phyloP scores from a whole-genome alignment of 2,888 invertebrate genomes.

The Dryococelus australis region DNA sequence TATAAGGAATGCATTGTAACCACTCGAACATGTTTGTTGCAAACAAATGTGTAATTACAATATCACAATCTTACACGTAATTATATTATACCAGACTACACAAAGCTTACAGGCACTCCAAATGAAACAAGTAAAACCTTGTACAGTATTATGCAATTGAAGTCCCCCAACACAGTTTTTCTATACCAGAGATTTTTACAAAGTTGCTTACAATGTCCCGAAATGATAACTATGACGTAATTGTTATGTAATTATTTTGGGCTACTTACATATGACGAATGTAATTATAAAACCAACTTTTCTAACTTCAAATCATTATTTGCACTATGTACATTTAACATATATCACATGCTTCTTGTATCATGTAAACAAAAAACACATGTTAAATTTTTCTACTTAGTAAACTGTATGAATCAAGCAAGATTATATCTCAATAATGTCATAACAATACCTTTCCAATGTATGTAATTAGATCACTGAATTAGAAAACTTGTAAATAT shows the following conservation, averaged over 20 bases:
- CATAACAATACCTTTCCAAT: not conserved
- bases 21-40: not conserved
- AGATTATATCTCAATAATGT: not conserved
- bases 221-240: not conserved
- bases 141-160: not conserved
- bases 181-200: not conserved
- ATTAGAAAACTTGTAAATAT: slow-evolving; percentile 16
- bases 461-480: no score
- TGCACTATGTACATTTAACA: not conserved
- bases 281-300: not conserved
- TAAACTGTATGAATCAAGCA: not conserved
- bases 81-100: not conserved
- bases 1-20: slow-evolving; percentile 9
- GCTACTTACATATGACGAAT: not conserved
- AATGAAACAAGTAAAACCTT: not conserved
- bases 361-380: not conserved
- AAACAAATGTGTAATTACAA: not conserved
- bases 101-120: not conserved
- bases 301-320: not conserved
- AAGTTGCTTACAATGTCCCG: not conserved
- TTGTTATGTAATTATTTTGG: not conserved
- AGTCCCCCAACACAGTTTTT: not conserved
- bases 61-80: not conserved
- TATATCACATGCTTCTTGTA: no score
- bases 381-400: not conserved